Evolutionary conservation across 1,140 invertebrate species (phyloP).

Genomic region (Octopus bimaculoides): DNA sequence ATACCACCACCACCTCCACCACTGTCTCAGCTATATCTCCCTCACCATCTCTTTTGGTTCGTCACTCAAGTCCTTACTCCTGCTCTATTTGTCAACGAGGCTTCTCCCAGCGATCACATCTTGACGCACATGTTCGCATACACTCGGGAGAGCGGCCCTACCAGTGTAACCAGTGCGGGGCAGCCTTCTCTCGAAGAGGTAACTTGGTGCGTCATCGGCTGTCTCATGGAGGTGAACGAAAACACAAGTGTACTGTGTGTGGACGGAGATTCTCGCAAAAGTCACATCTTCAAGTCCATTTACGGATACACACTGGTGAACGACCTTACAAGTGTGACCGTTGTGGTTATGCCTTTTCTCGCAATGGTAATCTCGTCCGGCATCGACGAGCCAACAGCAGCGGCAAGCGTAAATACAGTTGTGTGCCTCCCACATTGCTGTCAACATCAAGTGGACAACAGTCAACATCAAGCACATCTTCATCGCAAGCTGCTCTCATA

Average conservation of each 20-base stretch:
- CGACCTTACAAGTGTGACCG: slow-evolving; percentile 45
- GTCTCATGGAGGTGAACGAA: slow-evolving; percentile 17
- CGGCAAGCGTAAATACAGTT: slow-evolving; percentile 2
- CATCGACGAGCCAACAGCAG: background rate
- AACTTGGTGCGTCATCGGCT: slow-evolving; percentile 18
- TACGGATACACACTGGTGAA: slow-evolving; percentile 54
- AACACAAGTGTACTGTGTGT: slow-evolving; percentile 71
- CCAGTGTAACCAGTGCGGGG: slow-evolving; percentile 33
- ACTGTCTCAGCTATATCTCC: too few species aligned
- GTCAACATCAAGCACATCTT: too few species aligned
- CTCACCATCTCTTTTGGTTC: too few species aligned
- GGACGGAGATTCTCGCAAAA: slow-evolving; percentile 16
- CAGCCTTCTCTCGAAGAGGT: slow-evolving; percentile 35
- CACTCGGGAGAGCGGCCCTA: slow-evolving; percentile 40
- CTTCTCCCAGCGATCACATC: slow-evolving; percentile 19
- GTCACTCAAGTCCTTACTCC: slow-evolving; percentile 33
- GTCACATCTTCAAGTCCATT: slow-evolving; percentile 83
- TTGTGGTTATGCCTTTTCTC: slow-evolving; percentile 57
- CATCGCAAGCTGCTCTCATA: too few species aligned
- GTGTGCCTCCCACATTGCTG: background rate
- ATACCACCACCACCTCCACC: background rate
- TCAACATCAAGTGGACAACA: too few species aligned
- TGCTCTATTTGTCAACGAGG: slow-evolving; percentile 24
- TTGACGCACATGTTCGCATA: slow-evolving; percentile 23
- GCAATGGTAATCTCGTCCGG: background rate